These are phyloP conservation scores for Sitta europaea DNA, from an alignment of 2,113 vertebrate species.

Conservation along the genomic window DNA sequence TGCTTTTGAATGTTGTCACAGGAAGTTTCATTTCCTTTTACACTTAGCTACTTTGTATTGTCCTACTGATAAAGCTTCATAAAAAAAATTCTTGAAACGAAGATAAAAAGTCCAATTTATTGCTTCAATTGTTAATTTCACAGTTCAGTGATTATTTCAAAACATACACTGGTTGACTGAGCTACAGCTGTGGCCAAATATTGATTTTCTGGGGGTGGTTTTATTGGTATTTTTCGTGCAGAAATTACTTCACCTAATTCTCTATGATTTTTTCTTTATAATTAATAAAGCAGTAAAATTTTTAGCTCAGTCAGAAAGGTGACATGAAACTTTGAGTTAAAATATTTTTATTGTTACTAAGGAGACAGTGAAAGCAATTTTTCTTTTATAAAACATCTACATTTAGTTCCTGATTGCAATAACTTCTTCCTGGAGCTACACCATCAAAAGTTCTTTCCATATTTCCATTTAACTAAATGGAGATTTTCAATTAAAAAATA, in stretches of 20 bases:
- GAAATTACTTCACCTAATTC: background rate
- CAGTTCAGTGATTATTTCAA: constrained; percentile 21
- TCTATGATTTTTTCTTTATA: background rate
- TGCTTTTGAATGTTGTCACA: background rate
- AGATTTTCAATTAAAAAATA: background rate
- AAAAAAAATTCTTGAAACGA: background rate
- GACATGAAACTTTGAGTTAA: background rate
- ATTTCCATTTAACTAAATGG: background rate
- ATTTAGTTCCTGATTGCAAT: background rate
- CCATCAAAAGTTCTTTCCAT: background rate
- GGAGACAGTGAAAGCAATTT: background rate
- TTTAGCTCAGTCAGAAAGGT: background rate
- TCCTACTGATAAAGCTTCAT: background rate
- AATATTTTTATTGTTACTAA: background rate
- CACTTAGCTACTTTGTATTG: background rate
- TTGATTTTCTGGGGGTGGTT: background rate
- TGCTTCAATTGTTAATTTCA: constrained; percentile 49
- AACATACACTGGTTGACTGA: background rate
- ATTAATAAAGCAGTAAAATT: background rate
- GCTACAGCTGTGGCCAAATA: background rate
- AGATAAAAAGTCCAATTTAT: constrained; percentile 26
- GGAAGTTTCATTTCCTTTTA: background rate
- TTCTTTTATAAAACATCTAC: background rate
- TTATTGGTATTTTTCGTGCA: background rate
- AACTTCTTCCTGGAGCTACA: background rate